Base-by-base conservation (phyloP, 2,113 vertebrate genomes). In the Semicossyphus pulcher region DNA sequence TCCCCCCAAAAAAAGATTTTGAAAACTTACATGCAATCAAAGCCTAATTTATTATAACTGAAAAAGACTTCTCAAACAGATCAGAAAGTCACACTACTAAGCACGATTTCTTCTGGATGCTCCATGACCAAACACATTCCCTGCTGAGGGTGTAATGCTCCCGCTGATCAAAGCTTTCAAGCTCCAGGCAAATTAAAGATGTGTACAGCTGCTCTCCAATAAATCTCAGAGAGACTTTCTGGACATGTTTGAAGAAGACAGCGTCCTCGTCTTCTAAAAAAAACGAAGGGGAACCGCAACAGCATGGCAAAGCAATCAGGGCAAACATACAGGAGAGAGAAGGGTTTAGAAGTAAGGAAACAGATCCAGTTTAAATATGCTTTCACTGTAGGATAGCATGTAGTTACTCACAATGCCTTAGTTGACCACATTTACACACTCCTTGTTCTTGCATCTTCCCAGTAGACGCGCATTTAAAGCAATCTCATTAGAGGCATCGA, bases 261-360 rank as follows among this genome's bases (percentile, higher is more conserved):
- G 58, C 45, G 48, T 64, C 56, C 56, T 67, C 18, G 49, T 47
- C 71, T 47, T 70, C 34, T 7, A n/a, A 63, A 59, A 63, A 47
- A 72, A 63, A 39, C 54, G 61, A 63, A 68, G 61, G 36, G 44
- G 66, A 83, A 58, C 51, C 12, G 25, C 60, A 47, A 36, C 39
- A 78, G 69, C 72, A 86, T 84, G 78, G 71, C 76, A 84, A 90
- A 89, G 76, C 68, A 81, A 87, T 92, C 86, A 88, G 49, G 66
- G 72, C n/a, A 69, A 71, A 69, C 18, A 75, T 42, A 58, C 44
- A 39, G 20, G 42, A 37, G 54, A 31, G 54, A 18, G 32, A 4
- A 47, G 44, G 32, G 60, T 21, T 51, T 56, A 59, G 29, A 75
- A 76, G 63, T 44, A 71, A 51, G 44, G 63, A 70, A 77, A 80